Conservation (phyloP, 2,113 vertebrate genomes). For the Noturus placidus region DNA sequence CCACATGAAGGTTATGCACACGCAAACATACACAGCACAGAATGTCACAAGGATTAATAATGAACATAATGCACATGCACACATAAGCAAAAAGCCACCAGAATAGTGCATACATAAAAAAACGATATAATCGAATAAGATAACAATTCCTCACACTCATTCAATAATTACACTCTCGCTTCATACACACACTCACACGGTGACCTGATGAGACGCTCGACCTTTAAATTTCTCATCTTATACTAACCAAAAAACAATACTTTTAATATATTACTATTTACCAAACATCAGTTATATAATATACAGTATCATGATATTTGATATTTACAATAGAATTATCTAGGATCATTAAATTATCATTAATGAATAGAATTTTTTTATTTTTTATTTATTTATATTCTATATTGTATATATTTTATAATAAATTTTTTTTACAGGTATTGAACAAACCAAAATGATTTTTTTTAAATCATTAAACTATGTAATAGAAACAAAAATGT, state of each 20-base stretch:
- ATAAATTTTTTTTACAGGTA: neutral
- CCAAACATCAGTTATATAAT: neutral
- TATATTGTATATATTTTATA: neutral
- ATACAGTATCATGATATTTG: neutral
- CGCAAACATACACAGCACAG: neutral
- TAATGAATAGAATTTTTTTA: neutral
- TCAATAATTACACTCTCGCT: neutral
- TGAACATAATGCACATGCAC: neutral
- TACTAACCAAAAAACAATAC: neutral
- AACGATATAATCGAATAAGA: neutral
- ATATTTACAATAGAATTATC: neutral
- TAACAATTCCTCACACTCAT: neutral
- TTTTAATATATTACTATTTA: neutral
- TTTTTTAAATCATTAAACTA: neutral
- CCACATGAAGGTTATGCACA: neutral
- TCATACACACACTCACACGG: neutral
- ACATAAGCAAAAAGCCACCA: neutral
- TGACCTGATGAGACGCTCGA: neutral
- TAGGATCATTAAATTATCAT: neutral
- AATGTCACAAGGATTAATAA: neutral
- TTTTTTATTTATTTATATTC: neutral
- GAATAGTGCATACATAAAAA: neutral
- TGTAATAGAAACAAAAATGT: neutral
- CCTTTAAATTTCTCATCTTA: neutral
- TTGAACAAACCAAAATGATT: neutral